Percentiles rank a stretch among this genome's conserved stretches.
Evolutionary conservation across 2,797 vertebrate species (phyloP).

Genomic region (Eupleurogrammus muticus): DNA sequence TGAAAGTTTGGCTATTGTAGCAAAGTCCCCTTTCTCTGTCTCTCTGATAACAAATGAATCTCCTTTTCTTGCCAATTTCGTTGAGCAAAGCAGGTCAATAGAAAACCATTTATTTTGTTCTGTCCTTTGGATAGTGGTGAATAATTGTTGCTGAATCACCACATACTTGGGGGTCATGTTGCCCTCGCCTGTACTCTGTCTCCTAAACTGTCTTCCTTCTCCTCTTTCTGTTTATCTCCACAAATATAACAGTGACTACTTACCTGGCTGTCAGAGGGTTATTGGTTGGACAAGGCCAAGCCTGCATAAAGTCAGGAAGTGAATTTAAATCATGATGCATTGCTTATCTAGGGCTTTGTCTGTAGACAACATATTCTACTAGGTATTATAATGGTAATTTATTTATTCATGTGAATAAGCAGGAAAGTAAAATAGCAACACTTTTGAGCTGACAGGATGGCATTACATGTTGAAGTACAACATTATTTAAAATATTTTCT

Average conservation of each 20-base stretch:
- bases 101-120: conserved; percentile 74
- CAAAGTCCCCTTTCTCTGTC: conserved; percentile 52
- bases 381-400: not conserved
- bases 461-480: not conserved
- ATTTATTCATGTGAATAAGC: conserved; percentile 9
- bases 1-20: conserved; percentile 72
- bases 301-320: not conserved
- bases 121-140: conserved; percentile 72
- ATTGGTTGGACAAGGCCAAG: conserved; percentile 19
- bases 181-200: conserved; percentile 63
- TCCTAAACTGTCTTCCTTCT: conserved; percentile 54
- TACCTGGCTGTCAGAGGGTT: conserved; percentile 21
- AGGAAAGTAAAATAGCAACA: not conserved
- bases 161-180: conserved; percentile 67
- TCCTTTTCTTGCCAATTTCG: conserved; percentile 64
- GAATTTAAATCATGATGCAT: conserved; percentile 18
- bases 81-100: conserved; percentile 82
- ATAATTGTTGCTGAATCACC: conserved; percentile 82
- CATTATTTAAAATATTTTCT: conserved; percentile 2
- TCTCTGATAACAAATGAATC: conserved; percentile 75
- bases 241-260: conserved; percentile 53
- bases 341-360: conserved; percentile 14
- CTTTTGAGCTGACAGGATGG: not conserved
- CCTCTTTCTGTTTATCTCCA: conserved; percentile 58
- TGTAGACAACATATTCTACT: conserved; percentile 3